These are phyloP conservation scores for Sylvia atricapilla DNA, from an alignment of 2,113 vertebrate genomes.

Conservation along the genomic window DNA sequence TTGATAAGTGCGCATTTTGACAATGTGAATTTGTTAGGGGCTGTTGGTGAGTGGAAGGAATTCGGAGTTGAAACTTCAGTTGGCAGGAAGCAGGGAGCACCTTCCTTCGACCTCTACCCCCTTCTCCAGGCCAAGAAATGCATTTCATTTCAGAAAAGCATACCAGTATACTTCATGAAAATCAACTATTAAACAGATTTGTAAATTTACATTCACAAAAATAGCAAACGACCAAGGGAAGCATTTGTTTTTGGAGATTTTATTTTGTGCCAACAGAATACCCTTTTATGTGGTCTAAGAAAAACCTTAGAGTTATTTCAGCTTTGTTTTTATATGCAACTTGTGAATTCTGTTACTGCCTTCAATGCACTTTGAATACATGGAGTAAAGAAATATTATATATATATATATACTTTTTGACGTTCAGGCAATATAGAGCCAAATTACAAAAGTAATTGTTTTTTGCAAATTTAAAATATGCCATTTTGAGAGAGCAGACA, in stretches of 20 bases:
- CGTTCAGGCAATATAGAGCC: background rate
- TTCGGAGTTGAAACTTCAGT: conserved; percentile 62
- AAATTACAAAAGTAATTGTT: background rate
- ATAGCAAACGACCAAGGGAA: background rate
- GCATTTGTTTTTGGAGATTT: background rate
- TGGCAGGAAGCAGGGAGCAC: conserved; percentile 49
- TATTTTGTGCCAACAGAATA: background rate
- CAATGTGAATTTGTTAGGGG: conserved; percentile 72
- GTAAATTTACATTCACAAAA: background rate
- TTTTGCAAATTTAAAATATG: background rate
- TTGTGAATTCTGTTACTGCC: conserved; percentile 14
- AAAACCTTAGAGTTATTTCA: background rate
- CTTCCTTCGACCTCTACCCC: background rate
- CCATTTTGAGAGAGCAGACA: background rate
- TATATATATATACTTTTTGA: background rate
- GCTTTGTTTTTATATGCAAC: background rate
- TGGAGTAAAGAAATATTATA: background rate
- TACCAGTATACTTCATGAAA: background rate
- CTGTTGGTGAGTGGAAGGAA: conserved; percentile 65
- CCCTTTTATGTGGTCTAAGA: background rate
- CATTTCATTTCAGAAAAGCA: conserved; percentile 13
- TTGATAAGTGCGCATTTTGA: conserved; percentile 71
- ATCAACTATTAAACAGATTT: conserved; percentile 10
- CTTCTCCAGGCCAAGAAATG: background rate
- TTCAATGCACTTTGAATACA: background rate